Evolutionary conservation across 2,797 vertebrate species (phyloP).

Genomic region (Prunella strophiata): DNA sequence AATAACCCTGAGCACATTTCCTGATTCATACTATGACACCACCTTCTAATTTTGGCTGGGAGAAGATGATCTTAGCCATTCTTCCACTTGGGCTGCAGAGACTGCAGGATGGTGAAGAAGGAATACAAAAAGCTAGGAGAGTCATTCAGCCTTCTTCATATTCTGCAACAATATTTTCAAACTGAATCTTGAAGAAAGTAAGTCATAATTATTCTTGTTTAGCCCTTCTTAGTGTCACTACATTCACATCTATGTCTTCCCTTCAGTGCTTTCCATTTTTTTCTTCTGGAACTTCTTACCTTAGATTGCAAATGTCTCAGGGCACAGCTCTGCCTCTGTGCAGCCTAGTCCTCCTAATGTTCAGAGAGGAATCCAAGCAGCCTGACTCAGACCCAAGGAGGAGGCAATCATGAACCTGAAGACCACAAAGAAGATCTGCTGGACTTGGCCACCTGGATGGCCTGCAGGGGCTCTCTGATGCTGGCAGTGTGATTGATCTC

Average conservation of each 20-base stretch:
- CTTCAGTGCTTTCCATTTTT: not conserved
- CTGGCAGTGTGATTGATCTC: not conserved
- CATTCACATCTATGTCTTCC: not conserved
- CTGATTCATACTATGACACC: not conserved
- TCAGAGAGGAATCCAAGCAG: not conserved
- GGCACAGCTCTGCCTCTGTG: not conserved
- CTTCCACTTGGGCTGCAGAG: not conserved
- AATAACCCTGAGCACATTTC: not conserved
- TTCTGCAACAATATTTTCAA: not conserved
- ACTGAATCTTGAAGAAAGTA: not conserved
- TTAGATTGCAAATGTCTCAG: not conserved
- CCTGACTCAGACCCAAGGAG: not conserved
- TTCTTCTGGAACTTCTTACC: not conserved
- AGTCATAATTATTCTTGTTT: not conserved
- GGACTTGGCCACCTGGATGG: not conserved
- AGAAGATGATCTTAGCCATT: not conserved
- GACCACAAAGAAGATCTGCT: not conserved
- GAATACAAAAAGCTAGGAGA: not conserved
- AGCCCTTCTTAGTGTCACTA: not conserved
- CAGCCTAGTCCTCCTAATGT: not conserved
- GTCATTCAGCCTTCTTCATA: not conserved
- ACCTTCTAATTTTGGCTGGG: not conserved
- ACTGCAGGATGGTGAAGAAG: not conserved
- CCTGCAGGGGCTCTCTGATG: not conserved
- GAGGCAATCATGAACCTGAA: not conserved